Conservation (phyloP, 2,797 vertebrate genomes). For the Sebastes iracundus region DNA sequence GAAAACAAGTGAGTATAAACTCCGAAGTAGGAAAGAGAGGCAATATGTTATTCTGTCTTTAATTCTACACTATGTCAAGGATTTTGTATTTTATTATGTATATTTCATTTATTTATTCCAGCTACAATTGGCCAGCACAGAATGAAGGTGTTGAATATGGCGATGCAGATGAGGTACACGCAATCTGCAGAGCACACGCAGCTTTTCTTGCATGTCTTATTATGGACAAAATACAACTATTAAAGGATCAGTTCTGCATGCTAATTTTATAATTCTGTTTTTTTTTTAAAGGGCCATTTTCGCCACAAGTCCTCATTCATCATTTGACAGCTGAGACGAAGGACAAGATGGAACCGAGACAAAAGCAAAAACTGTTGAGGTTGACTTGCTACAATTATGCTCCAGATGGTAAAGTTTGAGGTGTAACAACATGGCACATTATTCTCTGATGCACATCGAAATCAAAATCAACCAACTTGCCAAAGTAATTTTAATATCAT, state of each 20-base stretch:
- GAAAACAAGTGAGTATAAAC: constrained; percentile 87
- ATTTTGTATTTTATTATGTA: background rate
- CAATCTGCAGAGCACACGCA: background rate
- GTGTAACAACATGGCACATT: constrained; percentile 74
- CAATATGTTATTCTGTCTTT: background rate
- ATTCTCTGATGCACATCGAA: constrained; percentile 77
- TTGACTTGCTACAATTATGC: constrained; percentile 50
- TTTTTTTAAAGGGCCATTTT: constrained; percentile 98
- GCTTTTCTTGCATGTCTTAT: background rate
- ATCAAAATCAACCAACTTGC: constrained; percentile 76
- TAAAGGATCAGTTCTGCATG: background rate
- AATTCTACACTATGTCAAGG: background rate
- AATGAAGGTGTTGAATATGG: constrained; percentile 89
- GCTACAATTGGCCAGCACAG: constrained; percentile 91
- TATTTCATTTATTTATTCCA: constrained; percentile 61
- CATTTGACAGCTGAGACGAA: constrained; percentile 88
- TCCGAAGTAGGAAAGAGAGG: background rate
- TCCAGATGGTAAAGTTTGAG: constrained; percentile 53
- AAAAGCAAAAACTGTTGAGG: constrained; percentile 39
- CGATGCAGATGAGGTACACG: constrained; percentile 93
- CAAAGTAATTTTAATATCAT: constrained; percentile 79
- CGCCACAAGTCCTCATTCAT: constrained; percentile 98
- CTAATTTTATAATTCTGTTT: constrained; percentile 3
- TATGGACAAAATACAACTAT: background rate
- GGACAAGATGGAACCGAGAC: constrained; percentile 40